Evolutionary conservation across 2,113 vertebrate species (phyloP).

Genomic region (Seriola quinqueradiata): DNA sequence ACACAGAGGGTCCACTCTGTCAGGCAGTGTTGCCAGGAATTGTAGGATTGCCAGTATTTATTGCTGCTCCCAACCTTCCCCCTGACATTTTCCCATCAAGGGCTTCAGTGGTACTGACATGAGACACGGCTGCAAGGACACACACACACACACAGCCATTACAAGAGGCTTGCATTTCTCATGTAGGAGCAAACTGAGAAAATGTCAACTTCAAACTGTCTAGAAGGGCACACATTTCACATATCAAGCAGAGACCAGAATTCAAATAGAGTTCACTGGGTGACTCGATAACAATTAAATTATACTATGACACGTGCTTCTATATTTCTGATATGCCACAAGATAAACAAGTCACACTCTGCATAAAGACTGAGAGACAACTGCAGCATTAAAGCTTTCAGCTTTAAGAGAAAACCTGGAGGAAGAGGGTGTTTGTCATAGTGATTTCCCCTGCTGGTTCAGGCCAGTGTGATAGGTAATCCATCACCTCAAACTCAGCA

Average conservation of each 20-base stretch:
- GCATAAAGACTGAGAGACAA: conserved; percentile 33
- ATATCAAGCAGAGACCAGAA: conserved; percentile 2
- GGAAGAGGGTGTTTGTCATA: conserved; percentile 44
- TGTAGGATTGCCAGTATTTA: conserved; percentile 13
- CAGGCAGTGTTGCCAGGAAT: not conserved
- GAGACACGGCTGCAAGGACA: not conserved
- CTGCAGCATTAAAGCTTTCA: conserved; percentile 22
- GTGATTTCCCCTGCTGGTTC: conserved; percentile 59
- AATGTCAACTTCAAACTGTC: conserved; percentile 42
- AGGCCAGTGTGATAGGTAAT: conserved; percentile 59
- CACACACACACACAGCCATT: not conserved
- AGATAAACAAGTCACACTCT: conserved; percentile 32
- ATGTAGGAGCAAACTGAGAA: conserved; percentile 21
- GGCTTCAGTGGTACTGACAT: conserved; percentile 24
- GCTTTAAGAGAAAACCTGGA: conserved; percentile 36
- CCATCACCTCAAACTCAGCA: conserved; percentile 67
- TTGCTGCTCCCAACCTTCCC: conserved; percentile 4
- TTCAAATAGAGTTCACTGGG: conserved; percentile 27
- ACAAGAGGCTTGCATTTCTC: conserved; percentile 7
- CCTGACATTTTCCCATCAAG: conserved; percentile 54
- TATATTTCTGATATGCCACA: conserved; percentile 37
- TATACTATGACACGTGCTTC: not conserved
- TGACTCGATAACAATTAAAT: conserved; percentile 3
- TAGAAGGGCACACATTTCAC: not conserved
- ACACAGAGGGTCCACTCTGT: not conserved